phyloP scores from a whole-genome alignment of 2,113 vertebrate species.

The Accipiter virgatus region DNA sequence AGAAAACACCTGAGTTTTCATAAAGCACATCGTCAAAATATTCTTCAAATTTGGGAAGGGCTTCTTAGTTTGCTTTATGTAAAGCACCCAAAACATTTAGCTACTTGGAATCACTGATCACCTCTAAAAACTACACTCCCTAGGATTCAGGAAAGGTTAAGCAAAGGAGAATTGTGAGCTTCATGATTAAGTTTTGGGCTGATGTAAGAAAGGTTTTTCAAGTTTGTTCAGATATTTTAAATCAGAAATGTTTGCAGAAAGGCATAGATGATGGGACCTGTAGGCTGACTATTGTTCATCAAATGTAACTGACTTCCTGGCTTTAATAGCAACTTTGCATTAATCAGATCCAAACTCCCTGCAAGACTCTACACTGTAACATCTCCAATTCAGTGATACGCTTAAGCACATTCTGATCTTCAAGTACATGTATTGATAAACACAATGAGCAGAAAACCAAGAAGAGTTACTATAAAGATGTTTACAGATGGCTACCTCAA shows the following conservation, averaged over 20 bases:
- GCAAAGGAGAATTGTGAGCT: not conserved
- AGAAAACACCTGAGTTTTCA: not conserved
- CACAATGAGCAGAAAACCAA: not conserved
- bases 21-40: not conserved
- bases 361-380: not conserved
- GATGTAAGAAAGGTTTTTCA: not conserved
- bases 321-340: not conserved
- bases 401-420: not conserved
- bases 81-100: not conserved
- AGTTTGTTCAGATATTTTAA: not conserved
- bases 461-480: not conserved
- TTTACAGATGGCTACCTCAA: not conserved
- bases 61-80: not conserved
- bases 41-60: not conserved
- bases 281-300: not conserved
- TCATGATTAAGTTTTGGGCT: not conserved
- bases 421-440: not conserved
- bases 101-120: not conserved
- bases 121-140: not conserved
- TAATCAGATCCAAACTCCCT: not conserved
- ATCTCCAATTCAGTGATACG: not conserved
- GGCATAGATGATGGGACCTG: not conserved
- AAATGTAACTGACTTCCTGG: not conserved
- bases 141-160: not conserved
- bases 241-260: not conserved